Conservation (phyloP, 2,113 vertebrate genomes). For the Irena cyanogastra region DNA sequence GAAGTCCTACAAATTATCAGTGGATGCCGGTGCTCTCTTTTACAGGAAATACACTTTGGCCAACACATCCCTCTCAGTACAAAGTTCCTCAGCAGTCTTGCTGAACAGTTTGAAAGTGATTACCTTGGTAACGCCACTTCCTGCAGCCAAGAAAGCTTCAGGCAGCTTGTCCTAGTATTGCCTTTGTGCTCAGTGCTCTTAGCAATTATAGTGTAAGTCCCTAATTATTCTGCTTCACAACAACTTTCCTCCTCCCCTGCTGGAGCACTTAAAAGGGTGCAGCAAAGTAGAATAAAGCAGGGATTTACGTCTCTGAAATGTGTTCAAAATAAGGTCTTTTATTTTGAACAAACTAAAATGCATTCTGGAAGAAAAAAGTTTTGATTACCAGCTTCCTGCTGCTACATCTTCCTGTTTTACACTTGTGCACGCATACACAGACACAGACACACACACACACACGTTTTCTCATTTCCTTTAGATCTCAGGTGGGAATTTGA, state of each 20-base stretch:
- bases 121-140: conserved; percentile 61
- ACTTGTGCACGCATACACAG: background rate
- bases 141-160: conserved; percentile 13
- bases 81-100: conserved; percentile 4
- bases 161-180: conserved; percentile 21
- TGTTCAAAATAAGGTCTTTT: background rate
- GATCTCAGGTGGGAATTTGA: background rate
- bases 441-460: background rate
- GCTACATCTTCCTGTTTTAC: conserved; percentile 1
- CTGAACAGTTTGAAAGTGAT: conserved; percentile 47
- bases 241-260: conserved; percentile 35
- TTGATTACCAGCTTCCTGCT: conserved; percentile 20
- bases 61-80: conserved; percentile 16
- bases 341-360: background rate
- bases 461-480: background rate
- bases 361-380: conserved; percentile 17
- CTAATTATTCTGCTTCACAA: conserved; percentile 52
- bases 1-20: conserved; percentile 69
- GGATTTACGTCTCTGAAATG: conserved; percentile 12
- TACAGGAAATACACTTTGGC: conserved; percentile 63
- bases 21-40: conserved; percentile 54
- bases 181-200: conserved; percentile 32
- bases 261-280: background rate
- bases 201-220: conserved; percentile 6
- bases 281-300: conserved; percentile 43